These are phyloP conservation scores for Actinernus sp. DNA, from an alignment of 92 coral and sea anemone genomes.

Conservation along the genomic window DNA sequence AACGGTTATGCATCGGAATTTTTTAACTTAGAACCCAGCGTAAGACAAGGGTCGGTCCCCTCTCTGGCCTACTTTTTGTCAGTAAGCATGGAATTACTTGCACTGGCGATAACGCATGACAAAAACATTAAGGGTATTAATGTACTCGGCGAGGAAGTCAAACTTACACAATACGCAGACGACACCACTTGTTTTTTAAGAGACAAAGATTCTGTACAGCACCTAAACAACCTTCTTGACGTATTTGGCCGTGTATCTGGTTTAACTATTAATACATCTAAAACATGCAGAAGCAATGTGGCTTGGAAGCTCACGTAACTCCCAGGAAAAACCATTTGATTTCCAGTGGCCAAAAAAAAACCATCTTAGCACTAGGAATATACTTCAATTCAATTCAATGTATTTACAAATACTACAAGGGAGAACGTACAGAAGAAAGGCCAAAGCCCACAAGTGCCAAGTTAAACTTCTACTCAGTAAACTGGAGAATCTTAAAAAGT, in stretches of 20 bases:
- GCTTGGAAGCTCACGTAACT: too few species aligned
- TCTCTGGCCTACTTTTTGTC: slow-evolving; percentile 20
- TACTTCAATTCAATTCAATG: too few species aligned
- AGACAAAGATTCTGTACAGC: background rate
- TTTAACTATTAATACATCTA: slow-evolving; percentile 11
- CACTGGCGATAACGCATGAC: slow-evolving; percentile 15
- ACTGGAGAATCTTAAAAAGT: too few species aligned
- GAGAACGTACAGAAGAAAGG: too few species aligned
- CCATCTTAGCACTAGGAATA: too few species aligned
- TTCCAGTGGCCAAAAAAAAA: too few species aligned
- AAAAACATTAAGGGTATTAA: slow-evolving; percentile 10
- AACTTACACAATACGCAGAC: slow-evolving; percentile 30
- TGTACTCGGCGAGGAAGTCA: slow-evolving; percentile 9
- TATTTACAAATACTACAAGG: too few species aligned
- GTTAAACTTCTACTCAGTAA: too few species aligned
- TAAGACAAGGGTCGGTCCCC: slow-evolving; percentile 19
- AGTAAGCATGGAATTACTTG: slow-evolving; percentile 19
- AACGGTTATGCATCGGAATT: background rate
- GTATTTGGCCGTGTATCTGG: slow-evolving; percentile 9
- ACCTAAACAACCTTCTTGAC: slow-evolving; percentile 1
- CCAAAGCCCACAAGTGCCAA: too few species aligned
- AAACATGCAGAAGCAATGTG: too few species aligned
- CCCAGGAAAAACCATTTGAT: too few species aligned
- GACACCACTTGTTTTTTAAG: slow-evolving; percentile 21
- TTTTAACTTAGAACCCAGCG: slow-evolving; percentile 5